Conservation (phyloP, 2,888 invertebrate species). For the Chydorus sphaericus region DNA sequence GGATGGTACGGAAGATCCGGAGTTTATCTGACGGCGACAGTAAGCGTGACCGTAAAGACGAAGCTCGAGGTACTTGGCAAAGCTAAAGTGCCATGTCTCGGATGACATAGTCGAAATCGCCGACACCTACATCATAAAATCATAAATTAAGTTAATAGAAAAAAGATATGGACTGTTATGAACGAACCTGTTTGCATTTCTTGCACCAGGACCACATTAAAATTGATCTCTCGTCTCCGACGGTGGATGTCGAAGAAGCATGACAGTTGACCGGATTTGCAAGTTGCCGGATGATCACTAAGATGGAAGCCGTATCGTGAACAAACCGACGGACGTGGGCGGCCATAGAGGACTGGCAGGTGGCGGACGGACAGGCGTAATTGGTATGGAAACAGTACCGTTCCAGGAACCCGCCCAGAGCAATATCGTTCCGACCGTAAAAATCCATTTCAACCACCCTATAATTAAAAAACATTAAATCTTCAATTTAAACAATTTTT, state of each 20-base stretch:
- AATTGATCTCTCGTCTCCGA: slow-evolving; percentile 30
- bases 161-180: background rate
- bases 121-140: slow-evolving; percentile 36
- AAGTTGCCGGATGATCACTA: slow-evolving; percentile 45
- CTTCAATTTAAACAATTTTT: background rate
- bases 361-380: slow-evolving; percentile 64
- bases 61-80: slow-evolving; percentile 79
- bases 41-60: slow-evolving; percentile 63
- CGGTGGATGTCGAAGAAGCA: slow-evolving; percentile 21
- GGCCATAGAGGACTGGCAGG: slow-evolving; percentile 70
- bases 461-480: slow-evolving; percentile 13
- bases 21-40: slow-evolving; percentile 34
- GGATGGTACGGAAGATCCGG: background rate
- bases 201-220: slow-evolving; percentile 76
- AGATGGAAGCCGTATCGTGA: slow-evolving; percentile 75
- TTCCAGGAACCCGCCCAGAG: slow-evolving; percentile 83
- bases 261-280: slow-evolving; percentile 28
- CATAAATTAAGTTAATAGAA: background rate
- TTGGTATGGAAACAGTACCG: slow-evolving; percentile 76
- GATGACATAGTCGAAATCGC: slow-evolving; percentile 60
- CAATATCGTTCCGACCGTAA: slow-evolving; percentile 88
- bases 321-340: slow-evolving; percentile 80
- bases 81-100: slow-evolving; percentile 67
- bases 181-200: slow-evolving; percentile 35
- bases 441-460: slow-evolving; percentile 86